A percentile compares a stretch with the other conserved stretches of the same genome.
Evolutionary conservation across 2,113 vertebrate genomes (phyloP).

Genomic region (Etia nguti): DNA sequence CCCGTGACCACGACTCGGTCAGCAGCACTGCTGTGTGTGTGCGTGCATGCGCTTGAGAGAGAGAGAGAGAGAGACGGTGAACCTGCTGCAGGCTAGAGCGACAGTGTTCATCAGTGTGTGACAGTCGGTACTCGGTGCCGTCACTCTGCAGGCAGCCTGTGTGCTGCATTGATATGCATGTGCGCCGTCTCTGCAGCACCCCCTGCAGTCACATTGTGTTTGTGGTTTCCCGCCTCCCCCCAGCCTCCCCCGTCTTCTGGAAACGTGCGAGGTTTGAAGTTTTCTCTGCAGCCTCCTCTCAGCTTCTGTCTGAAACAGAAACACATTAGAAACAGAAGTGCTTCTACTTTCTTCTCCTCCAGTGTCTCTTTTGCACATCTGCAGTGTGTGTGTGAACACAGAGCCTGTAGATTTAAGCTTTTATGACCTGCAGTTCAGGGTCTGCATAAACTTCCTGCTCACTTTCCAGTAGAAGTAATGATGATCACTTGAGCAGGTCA

Average conservation of each 20-base stretch:
- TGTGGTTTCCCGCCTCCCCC: neutral
- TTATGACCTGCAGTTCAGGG: neutral
- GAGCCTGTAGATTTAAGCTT: neutral
- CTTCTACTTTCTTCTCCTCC: neutral
- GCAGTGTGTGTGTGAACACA: accelerated
- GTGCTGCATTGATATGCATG: neutral
- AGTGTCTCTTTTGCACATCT: neutral
- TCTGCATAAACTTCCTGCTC: neutral
- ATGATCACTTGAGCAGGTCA: neutral
- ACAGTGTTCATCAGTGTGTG: neutral
- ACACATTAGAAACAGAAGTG: neutral
- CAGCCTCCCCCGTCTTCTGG: neutral
- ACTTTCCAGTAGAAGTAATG: neutral
- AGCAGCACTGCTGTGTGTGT: neutral
- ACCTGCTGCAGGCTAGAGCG: neutral
- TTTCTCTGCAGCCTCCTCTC: neutral
- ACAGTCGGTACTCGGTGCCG: neutral
- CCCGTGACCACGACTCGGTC: neutral
- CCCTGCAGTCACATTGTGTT: neutral
- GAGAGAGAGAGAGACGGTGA: neutral
- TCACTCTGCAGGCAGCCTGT: neutral
- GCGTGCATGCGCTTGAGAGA: no score
- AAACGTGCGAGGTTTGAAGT: neutral
- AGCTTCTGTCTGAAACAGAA: neutral
- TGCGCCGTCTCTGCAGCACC: neutral